Evolutionary conservation across 2,797 vertebrate species (phyloP), one percentile per base, ranked within the genome.

Genomic region (Sardinella longiceps): DNA sequence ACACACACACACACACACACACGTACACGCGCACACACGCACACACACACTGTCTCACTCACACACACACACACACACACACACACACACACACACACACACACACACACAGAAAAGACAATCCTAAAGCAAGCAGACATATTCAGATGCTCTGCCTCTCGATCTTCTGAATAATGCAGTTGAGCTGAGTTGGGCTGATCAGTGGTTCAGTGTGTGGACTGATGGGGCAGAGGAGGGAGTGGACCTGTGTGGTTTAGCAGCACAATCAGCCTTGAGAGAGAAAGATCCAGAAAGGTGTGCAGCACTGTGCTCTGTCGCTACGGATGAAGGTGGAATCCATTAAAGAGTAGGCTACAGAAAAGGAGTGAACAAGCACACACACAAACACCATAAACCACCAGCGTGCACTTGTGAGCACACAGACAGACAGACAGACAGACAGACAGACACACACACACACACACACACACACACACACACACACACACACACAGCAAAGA

Each of bases 391-490:
- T n/a, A n/a, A n/a, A n/a, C n/a, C n/a, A n/a, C n/a, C n/a, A n/a
- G n/a, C n/a, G n/a, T n/a, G n/a, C n/a, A n/a, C n/a, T n/a, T n/a
- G 80, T 86, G 11, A 28, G 50, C 80, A 85, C 37, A 23, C 46
- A 84, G 48, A 37, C 58, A 63, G 20, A 23, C 20, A 60, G 60
- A n/a, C 11, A 33, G 70, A 9, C 18, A 39, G 37, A 66, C 33
- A 80, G n/a, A 77, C 53, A 25, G 51, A 77, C 81, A 82, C 58
- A 86, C 58, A 82, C 81, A 81, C 58, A 81, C 82, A 74, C 74
- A 82, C 83, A 66, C 14, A 77, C 14, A 77, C 80, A 84, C 39
- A 82, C 80, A 74, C 74, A 66, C 85, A 83, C 74, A 81, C 20
- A 84, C 50, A 56, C 81, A 82, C 81, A 56, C 15, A 84, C 48